These are phyloP conservation scores for Clupea harengus DNA, from an alignment of 2,113 vertebrate genomes.

Conservation along the genomic window DNA sequence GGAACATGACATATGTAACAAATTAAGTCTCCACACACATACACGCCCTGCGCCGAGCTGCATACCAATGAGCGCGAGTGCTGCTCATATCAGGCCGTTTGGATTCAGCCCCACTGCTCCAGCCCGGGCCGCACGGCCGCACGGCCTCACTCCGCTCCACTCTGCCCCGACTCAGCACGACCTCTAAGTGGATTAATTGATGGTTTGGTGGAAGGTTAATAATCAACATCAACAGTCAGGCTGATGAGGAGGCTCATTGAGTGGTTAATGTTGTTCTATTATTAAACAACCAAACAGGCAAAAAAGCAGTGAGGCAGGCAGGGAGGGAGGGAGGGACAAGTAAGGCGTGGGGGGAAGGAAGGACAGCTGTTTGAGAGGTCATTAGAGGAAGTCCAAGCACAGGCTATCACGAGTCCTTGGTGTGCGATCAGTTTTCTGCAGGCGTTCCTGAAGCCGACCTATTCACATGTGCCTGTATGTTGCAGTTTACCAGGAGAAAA, in stretches of 20 bases:
- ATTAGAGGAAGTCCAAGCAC: background rate
- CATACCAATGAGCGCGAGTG: slow-evolving; percentile 68
- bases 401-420: background rate
- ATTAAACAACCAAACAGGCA: slow-evolving; percentile 38
- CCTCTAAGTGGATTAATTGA: slow-evolving; percentile 70
- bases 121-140: slow-evolving; percentile 44
- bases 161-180: slow-evolving; percentile 51
- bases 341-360: background rate
- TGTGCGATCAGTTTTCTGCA: background rate
- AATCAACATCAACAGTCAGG: slow-evolving; percentile 73
- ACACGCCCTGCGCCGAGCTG: slow-evolving; percentile 49
- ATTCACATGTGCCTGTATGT: background rate
- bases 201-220: slow-evolving; percentile 74
- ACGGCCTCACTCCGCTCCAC: slow-evolving; percentile 18
- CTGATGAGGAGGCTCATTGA: slow-evolving; percentile 63
- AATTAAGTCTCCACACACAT: slow-evolving; percentile 64
- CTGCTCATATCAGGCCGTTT: slow-evolving; percentile 53
- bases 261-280: slow-evolving; percentile 44
- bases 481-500: too few species aligned
- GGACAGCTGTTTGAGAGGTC: background rate
- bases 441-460: background rate
- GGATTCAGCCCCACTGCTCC: slow-evolving; percentile 59
- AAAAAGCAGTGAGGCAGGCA: background rate
- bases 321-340: background rate
- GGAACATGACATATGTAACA: slow-evolving; percentile 74